Conservation (phyloP, 2,797 vertebrate genomes). For the Lophotriccus pileatus region DNA sequence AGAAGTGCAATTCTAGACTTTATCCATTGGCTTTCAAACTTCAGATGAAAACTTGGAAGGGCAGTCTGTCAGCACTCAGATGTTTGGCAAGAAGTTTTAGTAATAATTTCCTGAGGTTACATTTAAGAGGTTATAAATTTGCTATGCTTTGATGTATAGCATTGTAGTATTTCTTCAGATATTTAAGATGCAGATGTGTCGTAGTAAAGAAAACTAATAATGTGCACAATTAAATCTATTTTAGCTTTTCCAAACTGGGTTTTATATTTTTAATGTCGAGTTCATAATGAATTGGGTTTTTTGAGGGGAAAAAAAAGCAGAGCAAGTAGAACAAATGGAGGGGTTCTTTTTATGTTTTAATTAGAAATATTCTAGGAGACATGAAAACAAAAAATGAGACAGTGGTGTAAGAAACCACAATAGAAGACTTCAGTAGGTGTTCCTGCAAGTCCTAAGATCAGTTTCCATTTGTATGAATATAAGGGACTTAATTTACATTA, state of each 20-base stretch:
- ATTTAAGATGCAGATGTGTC: background rate
- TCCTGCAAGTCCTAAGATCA: background rate
- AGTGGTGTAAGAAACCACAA: background rate
- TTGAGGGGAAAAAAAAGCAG: rapidly evolving
- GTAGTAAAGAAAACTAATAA: background rate
- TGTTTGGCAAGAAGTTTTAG: constrained; percentile 43
- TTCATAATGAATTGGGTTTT: background rate
- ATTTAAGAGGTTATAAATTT: constrained; percentile 51
- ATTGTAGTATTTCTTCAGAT: constrained; percentile 31
- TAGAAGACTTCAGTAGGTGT: background rate
- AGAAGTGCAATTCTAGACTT: constrained; percentile 38
- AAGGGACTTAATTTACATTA: background rate
- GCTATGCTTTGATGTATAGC: constrained; percentile 43
- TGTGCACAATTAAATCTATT: background rate
- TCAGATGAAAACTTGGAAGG: constrained; percentile 42
- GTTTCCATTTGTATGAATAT: background rate
- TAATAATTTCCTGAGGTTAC: constrained; percentile 51
- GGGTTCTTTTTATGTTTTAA: background rate
- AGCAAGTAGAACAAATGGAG: background rate
- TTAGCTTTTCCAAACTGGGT: background rate
- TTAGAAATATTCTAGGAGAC: background rate
- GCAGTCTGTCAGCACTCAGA: constrained; percentile 42
- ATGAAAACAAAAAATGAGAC: background rate
- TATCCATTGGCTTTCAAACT: constrained; percentile 13
- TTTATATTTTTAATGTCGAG: background rate